Conservation (phyloP, 2,113 vertebrate genomes). For the Ceyx melanurus region DNA sequence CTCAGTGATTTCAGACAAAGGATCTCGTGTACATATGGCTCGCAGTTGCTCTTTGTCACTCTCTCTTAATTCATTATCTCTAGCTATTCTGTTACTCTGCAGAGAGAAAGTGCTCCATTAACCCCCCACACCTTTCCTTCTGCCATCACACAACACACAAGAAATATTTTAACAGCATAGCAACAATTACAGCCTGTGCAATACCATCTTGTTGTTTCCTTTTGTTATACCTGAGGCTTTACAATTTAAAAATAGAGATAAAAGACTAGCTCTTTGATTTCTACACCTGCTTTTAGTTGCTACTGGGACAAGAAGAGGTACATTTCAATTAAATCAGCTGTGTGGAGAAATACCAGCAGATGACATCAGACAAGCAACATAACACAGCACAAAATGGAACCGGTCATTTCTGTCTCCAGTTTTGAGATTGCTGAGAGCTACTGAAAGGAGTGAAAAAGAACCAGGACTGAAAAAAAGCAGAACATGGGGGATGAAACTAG, state of each 20-base stretch:
- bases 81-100: slow-evolving; percentile 91
- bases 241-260: not conserved
- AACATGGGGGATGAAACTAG: not conserved
- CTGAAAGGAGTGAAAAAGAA: not conserved
- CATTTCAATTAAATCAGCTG: not conserved
- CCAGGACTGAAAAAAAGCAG: not conserved
- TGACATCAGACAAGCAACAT: not conserved
- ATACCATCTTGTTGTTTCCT: not conserved
- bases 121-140: not conserved
- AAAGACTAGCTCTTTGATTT: not conserved
- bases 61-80: slow-evolving; percentile 92
- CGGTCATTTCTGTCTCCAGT: not conserved
- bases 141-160: not conserved
- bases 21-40: slow-evolving; percentile 92
- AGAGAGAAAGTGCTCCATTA: slow-evolving; percentile 40
- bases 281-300: not conserved
- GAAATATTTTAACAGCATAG: not conserved
- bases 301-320: not conserved
- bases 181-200: not conserved
- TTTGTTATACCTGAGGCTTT: not conserved
- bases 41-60: slow-evolving; percentile 91
- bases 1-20: slow-evolving; percentile 98
- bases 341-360: not conserved
- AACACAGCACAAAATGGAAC: not conserved
- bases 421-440: not conserved